Base-by-base conservation (phyloP, 2,888 invertebrate species). In the Diarsia mendica region DNA sequence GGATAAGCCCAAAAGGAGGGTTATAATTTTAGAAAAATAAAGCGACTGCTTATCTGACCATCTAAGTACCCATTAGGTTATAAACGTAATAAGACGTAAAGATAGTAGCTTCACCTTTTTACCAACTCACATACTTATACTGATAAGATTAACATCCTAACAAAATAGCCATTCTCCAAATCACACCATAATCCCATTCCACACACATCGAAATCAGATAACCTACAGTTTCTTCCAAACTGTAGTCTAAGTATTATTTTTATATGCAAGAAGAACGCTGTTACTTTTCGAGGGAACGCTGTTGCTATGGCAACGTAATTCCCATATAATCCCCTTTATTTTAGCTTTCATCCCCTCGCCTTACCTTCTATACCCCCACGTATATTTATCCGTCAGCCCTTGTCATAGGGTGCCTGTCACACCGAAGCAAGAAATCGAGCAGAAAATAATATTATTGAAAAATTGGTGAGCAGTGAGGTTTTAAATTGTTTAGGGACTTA, bases 241-340 rank as follows among this genome's bases (percentile, higher is more conserved):
- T 82, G 69, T 49, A 79, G 65, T 78, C 61, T 49, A 65, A 77
- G 69, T 72, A 88, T 89, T 90, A 92, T 93, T 93, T 93, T 91
- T 92, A 91, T 91, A 91, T 93, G 92, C 92, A 92, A 91, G 91
- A 89, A 86, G 81, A 85, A 83, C 86, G 88, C 89, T 89, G 89
- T 83, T 85, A 78, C 72, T 75, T 77, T 84, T 76, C 58, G 80
- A 80, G 80, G 90, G 83, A 87, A 84, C 83, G 90, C 90, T 92
- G 88, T 93, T 86, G 90, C 92, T 81, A 92, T 93, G 89, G 92
- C 89, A 91, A 95, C 95, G 91, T 91, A 92, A 94, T 94, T 92
- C 92, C 92, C 91, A 90, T 89, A 89, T 94, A 94, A 94, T 94
- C 94, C 95, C 95, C 93, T 94, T 94, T 93, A 94, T 94, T 95